phyloP scores from a whole-genome alignment of 1,140 invertebrate species.

The Drosophila repleta region DNA sequence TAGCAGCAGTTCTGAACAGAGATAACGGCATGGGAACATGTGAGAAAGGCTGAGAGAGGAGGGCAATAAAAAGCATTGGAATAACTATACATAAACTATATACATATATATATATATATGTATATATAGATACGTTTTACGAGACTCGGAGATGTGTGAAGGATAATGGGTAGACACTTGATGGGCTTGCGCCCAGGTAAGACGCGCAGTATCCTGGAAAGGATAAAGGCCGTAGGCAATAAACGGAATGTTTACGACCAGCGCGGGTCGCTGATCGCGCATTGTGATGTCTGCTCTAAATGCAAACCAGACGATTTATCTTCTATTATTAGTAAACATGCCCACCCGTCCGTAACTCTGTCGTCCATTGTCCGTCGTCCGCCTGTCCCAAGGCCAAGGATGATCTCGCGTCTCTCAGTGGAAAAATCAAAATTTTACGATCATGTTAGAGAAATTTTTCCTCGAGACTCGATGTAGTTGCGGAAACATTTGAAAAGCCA shows the following conservation, averaged over 20 bases:
- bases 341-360: slow-evolving; percentile 30
- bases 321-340: slow-evolving; percentile 77
- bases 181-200: slow-evolving; percentile 43
- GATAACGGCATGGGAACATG: slow-evolving; percentile 34
- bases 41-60: slow-evolving; percentile 1
- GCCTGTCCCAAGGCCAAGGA: slow-evolving; percentile 70
- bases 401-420: slow-evolving; percentile 41
- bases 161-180: slow-evolving; percentile 9
- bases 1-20: slow-evolving; percentile 51
- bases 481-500: slow-evolving; percentile 81
- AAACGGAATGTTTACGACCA: slow-evolving; percentile 58
- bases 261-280: slow-evolving; percentile 58
- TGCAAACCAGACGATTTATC: slow-evolving; percentile 79
- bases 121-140: slow-evolving; percentile 1
- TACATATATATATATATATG: background rate
- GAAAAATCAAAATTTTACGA: slow-evolving; percentile 76
- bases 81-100: background rate
- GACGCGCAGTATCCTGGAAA: slow-evolving; percentile 40
- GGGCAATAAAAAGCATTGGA: slow-evolving; percentile 49
- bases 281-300: slow-evolving; percentile 72
- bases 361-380: slow-evolving; percentile 3
- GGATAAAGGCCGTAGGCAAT: slow-evolving; percentile 51
- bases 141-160: slow-evolving; percentile 12
- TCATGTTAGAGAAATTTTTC: slow-evolving; percentile 41
- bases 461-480: slow-evolving; percentile 38